A percentile compares a stretch with the other conserved stretches of the same genome.
phyloP scores from a whole-genome alignment of 1,140 invertebrate genomes.

The Drosophila grimshawi region DNA sequence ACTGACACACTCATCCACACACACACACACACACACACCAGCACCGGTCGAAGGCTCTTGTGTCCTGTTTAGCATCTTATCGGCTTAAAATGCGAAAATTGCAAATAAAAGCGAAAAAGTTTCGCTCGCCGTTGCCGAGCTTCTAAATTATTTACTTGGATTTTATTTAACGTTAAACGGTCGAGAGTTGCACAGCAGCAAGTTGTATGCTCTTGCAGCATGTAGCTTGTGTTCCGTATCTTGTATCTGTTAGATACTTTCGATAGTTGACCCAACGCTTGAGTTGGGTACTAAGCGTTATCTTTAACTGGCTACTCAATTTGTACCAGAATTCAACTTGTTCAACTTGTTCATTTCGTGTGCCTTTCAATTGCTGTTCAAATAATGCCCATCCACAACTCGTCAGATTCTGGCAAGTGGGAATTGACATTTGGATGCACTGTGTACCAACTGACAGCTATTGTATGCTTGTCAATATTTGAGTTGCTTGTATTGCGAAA shows the following conservation, averaged over 20 bases:
- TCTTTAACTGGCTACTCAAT: constrained; percentile 21
- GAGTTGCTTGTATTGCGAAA: too few species aligned
- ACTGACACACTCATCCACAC: not conserved
- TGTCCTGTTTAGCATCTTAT: constrained; percentile 61
- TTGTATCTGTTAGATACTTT: constrained; percentile 36
- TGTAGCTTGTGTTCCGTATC: not conserved
- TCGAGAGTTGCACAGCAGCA: constrained; percentile 35
- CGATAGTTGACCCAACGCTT: constrained; percentile 45
- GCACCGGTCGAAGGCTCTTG: not conserved
- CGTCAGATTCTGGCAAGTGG: constrained; percentile 23
- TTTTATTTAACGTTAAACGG: constrained; percentile 78
- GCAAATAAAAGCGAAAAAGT: constrained; percentile 74
- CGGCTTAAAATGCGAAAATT: constrained; percentile 81
- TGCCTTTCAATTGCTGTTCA: constrained; percentile 64
- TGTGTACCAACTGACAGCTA: constrained; percentile 15
- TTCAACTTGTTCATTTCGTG: constrained; percentile 56
- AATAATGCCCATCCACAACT: constrained; percentile 34
- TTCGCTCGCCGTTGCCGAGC: constrained; percentile 40
- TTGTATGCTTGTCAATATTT: too few species aligned
- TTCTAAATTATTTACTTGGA: constrained; percentile 77
- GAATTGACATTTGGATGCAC: constrained; percentile 32
- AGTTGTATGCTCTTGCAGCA: constrained; percentile 6
- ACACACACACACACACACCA: constrained; percentile 4
- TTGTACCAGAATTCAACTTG: not conserved
- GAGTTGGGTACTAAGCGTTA: constrained; percentile 18